Evolutionary conservation across 2,797 vertebrate genomes (phyloP), one percentile per base, ranked within the genome.

Genomic region (Sebastes hubbsi): DNA sequence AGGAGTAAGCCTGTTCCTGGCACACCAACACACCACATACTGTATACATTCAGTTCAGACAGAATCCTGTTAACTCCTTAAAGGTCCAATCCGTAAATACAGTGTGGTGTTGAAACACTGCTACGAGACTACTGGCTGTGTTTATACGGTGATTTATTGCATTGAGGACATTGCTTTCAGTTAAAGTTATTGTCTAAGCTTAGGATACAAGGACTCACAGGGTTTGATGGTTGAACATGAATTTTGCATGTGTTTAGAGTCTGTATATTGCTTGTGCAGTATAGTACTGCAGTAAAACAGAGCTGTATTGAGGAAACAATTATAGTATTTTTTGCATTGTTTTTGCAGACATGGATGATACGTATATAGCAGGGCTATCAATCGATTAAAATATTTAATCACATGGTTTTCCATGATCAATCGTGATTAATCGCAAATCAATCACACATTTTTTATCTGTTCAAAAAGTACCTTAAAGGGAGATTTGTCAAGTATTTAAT

Each of bases 41-140:
- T 74, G 68, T 89, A 82, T 77, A 82, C 84, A 80, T 79, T 86
- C 75, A 84, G 22, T 52, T 77, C 82, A 85, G 75, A 86, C 82
- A 81, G 81, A 87, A 75, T 84, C 84, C 80, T 58, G 71, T 87
- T 91, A 90, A 89, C 87, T 87, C 76, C 71, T 89, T 84, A 84
- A 88, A 89, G 79, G 78, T 78, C 67, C 58, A 68, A 61, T 87
- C 74, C 22, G 69, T 87, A 86, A 91, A 90, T 89, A 87, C 71
- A 76, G 55, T 1, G 18, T n/a, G 5, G 78, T 60, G 86, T 76
- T 91, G 81, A 89, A 69, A 78, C 55, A 11, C 74, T 73, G 74
- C 81, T 72, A 61, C 2, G 18, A 62, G 65, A 77, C 84, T 83
- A 81, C 87, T 82, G 80, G 55, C 70, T 81, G 49, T 81, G 87